Conservation (phyloP, 2,797 vertebrate genomes). For the Malacoctenus gilli region DNA sequence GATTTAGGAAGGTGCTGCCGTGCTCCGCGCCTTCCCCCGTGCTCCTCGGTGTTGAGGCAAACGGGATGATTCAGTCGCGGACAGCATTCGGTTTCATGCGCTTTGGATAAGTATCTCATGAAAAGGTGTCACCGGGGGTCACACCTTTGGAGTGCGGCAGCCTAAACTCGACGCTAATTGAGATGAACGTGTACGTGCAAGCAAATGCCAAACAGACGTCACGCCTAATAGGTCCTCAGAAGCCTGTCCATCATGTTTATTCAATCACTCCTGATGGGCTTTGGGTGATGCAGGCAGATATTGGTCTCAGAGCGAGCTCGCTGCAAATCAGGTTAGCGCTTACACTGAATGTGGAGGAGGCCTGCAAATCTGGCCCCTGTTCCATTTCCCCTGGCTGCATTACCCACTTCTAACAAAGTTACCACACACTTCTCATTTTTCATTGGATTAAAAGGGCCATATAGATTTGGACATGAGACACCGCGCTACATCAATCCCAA, state of each 20-base stretch:
- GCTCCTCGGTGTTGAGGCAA: neutral
- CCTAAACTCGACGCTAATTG: slow-evolving; percentile 20
- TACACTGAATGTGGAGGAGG: slow-evolving; percentile 69
- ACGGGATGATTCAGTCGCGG: slow-evolving; percentile 2
- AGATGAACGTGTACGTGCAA: slow-evolving; percentile 18
- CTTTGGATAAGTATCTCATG: neutral
- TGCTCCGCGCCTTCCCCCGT: too few relatives aligned
- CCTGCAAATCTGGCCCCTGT: slow-evolving; percentile 69
- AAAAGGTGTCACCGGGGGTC: neutral
- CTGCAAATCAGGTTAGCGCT: slow-evolving; percentile 79
- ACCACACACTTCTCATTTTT: slow-evolving; percentile 82
- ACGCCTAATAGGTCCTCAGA: slow-evolving; percentile 53
- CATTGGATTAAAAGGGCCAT: slow-evolving; percentile 78
- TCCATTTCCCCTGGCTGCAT: slow-evolving; percentile 77
- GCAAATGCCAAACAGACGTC: slow-evolving; percentile 51
- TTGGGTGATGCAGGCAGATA: slow-evolving; percentile 66
- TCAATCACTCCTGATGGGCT: slow-evolving; percentile 74
- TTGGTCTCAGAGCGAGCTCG: slow-evolving; percentile 68
- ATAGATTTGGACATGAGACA: slow-evolving; percentile 74
- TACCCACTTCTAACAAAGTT: slow-evolving; percentile 81
- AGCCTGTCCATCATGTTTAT: slow-evolving; percentile 73
- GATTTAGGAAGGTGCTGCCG: too few relatives aligned
- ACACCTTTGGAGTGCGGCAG: slow-evolving; percentile 13
- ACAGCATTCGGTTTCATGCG: slow-evolving; percentile 14
- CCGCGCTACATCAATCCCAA: slow-evolving; percentile 59